Conservation (phyloP, 2,797 vertebrate genomes). For the Margarornis squamiger region DNA sequence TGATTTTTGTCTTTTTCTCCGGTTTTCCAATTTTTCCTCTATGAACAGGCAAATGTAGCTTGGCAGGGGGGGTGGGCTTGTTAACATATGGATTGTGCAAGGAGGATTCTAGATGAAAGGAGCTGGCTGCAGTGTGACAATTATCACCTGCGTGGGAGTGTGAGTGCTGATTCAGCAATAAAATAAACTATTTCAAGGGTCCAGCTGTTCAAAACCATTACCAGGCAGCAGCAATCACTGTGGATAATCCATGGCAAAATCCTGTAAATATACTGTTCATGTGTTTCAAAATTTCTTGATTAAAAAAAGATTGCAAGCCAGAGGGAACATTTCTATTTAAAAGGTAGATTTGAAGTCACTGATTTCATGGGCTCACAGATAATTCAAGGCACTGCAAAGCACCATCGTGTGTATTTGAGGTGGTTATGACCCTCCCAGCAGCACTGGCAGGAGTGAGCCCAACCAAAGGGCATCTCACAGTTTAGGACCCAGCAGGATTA, state of each 20-base stretch:
- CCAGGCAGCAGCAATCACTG: background rate
- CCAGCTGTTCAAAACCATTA: background rate
- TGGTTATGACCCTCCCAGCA: background rate
- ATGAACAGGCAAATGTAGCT: background rate
- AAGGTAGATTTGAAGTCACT: background rate
- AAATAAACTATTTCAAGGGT: background rate
- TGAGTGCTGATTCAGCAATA: background rate
- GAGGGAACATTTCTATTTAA: background rate
- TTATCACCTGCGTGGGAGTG: background rate
- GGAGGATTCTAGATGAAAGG: background rate
- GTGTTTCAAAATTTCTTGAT: background rate
- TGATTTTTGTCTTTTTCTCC: background rate
- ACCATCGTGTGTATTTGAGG: background rate
- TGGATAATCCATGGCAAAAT: background rate
- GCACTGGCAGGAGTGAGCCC: accelerated
- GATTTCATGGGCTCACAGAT: background rate
- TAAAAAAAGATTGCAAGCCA: background rate
- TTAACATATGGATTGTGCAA: background rate
- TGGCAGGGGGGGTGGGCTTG: background rate
- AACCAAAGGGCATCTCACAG: background rate
- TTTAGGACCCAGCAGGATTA: background rate
- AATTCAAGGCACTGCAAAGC: background rate
- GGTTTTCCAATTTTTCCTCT: background rate
- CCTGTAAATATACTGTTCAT: background rate
- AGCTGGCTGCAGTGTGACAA: background rate